Conservation (phyloP, 2,113 vertebrate genomes). For the Polypterus bichir region DNA sequence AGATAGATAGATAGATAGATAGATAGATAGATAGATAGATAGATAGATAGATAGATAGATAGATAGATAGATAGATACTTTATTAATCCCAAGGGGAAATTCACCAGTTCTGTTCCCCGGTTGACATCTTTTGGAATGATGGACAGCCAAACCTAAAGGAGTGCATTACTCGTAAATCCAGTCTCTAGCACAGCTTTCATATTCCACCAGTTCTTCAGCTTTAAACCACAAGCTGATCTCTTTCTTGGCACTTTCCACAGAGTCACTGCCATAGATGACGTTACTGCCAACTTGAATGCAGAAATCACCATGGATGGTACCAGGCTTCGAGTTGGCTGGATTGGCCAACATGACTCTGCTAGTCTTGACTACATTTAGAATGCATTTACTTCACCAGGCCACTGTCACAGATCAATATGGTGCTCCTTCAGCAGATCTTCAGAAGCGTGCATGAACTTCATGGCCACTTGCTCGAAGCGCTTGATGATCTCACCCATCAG, state of each 20-base stretch:
- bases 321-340: constrained; percentile 79
- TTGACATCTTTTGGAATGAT: too few relatives aligned
- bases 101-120: too few relatives aligned
- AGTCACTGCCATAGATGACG: constrained; percentile 92
- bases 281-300: constrained; percentile 90
- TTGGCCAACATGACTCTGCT: constrained; percentile 86
- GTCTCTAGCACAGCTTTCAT: constrained; percentile 56
- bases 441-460: constrained; percentile 54
- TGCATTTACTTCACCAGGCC: constrained; percentile 74
- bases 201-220: constrained; percentile 55
- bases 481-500: constrained; percentile 50
- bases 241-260: constrained; percentile 71
- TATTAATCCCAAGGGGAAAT: too few relatives aligned
- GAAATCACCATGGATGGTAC: constrained; percentile 89
- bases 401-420: constrained; percentile 65
- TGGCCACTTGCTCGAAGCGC: constrained; percentile 46
- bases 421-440: constrained; percentile 69
- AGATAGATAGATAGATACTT: too few relatives aligned
- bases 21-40: too few relatives aligned
- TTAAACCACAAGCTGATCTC: constrained; percentile 87
- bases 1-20: too few relatives aligned
- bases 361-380: constrained; percentile 77
- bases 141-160: too few relatives aligned
- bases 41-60: too few relatives aligned
- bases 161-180: constrained; percentile 75